Percentiles rank a stretch among this genome's conserved stretches.
These are phyloP conservation scores for Brachyhypopomus occidentalis DNA, from an alignment of 2,113 vertebrate genomes.

Conservation along the genomic window DNA sequence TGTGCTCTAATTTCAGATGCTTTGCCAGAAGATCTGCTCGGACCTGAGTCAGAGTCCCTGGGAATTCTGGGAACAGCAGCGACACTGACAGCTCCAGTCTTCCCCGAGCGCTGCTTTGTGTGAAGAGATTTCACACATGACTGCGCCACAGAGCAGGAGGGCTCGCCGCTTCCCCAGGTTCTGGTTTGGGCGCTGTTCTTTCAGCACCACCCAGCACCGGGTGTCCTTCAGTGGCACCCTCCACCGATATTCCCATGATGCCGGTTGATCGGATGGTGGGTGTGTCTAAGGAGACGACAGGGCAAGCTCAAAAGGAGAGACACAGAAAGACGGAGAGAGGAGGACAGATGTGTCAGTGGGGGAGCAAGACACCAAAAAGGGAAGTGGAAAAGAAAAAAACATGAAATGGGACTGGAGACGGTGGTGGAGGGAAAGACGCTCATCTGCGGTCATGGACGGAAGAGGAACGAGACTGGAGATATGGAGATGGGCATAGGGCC, in stretches of 20 bases:
- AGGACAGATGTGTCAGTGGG: no score
- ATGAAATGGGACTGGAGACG: no score
- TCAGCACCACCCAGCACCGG: conserved; percentile 16
- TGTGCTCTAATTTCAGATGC: background rate
- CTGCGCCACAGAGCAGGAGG: conserved; percentile 18
- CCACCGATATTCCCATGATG: conserved; percentile 42
- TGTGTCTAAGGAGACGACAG: background rate
- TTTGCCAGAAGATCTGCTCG: conserved; percentile 22
- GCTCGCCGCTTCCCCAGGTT: conserved; percentile 25
- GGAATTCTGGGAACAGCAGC: background rate
- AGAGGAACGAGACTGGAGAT: conserved; percentile 19
- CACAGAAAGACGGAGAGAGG: background rate
- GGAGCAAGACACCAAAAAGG: no score
- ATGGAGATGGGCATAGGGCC: conserved; percentile 5
- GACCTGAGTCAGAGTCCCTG: conserved; percentile 26
- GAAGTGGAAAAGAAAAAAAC: no score
- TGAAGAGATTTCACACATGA: conserved; percentile 27
- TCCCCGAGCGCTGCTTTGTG: conserved; percentile 1
- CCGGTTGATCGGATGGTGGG: conserved; percentile 37
- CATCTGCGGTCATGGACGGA: background rate
- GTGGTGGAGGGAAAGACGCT: background rate
- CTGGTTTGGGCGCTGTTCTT: conserved; percentile 21
- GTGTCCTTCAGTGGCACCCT: conserved; percentile 36
- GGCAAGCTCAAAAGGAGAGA: no score
- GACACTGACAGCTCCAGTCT: background rate